Base-by-base conservation (phyloP, 2,888 invertebrate genomes). In the Noctua comes region DNA sequence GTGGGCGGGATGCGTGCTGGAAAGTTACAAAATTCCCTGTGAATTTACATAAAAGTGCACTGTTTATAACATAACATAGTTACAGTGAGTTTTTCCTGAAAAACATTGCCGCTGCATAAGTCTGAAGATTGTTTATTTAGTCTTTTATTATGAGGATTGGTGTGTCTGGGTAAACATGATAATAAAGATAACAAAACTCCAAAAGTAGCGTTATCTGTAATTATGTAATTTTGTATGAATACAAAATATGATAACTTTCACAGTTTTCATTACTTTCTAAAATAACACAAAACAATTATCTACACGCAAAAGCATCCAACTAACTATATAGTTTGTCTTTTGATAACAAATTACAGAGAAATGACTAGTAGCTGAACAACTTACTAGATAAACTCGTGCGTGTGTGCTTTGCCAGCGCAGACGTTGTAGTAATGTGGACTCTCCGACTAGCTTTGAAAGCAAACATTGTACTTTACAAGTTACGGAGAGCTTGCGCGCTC, bases 381-480 rank as follows among this genome's bases (percentile, higher is more conserved):
- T 68, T 68, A 66, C 27, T 76, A 59, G 10, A 78, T 43, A 77
- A 79, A 84, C 51, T 40, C 24, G 40, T 27, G 54, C 18, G 24
- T 31, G 24, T 68, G 48, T 68, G 51, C 66, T 62, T 71, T 81
- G 21, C 31, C 27, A 43, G 48, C 31, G 64, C 27, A 16, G 24
- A 65, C 72, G 78, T 78, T 62, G 43, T 24, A 31, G 24, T n/a
- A 59, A 54, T 59, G 76, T 77, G 36, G 62, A 76, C 65, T 81
- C 59, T 40, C 62, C 48, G 73, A 27, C 66, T 71, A 27, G 27
- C 51, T 76, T 76, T 51, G 10, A 75, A 85, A 62, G 57, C 72
- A 70, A 87, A 86, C 68, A 86, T 78, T 82, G 69, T 79, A 77
- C 69, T 79, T 82, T 69, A 71, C 69, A 87, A 85, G 73, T 85